These are phyloP conservation scores for Oenanthe oenanthe DNA, from an alignment of 2,113 vertebrate species.

Conservation along the genomic window DNA sequence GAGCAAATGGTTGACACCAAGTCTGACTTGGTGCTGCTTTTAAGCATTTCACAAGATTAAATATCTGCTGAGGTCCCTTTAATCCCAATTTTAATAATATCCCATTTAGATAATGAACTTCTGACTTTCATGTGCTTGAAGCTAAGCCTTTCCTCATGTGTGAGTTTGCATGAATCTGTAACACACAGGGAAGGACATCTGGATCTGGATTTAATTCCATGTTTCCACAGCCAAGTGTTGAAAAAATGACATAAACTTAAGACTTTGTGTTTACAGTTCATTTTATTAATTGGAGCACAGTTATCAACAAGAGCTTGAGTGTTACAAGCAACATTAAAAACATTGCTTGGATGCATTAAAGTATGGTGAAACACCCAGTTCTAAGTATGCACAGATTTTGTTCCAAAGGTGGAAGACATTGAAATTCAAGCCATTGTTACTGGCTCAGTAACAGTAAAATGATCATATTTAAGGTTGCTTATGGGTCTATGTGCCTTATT, in stretches of 20 bases:
- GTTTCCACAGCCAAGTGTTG: not conserved
- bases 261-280: not conserved
- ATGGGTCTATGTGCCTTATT: not conserved
- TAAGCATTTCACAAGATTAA: not conserved
- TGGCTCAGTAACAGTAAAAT: not conserved
- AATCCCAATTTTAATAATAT: conserved; percentile 47
- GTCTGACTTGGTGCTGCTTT: not conserved
- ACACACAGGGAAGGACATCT: not conserved
- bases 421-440: not conserved
- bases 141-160: conserved; percentile 46
- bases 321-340: not conserved
- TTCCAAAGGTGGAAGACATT: not conserved
- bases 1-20: not conserved
- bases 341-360: not conserved
- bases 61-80: conserved; percentile 1
- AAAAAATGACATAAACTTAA: not conserved
- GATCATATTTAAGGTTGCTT: not conserved
- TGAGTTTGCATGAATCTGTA: not conserved
- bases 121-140: conserved; percentile 20
- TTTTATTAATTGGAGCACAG: conserved; percentile 23
- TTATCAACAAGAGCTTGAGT: not conserved
- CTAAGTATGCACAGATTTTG: not conserved
- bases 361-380: not conserved
- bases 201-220: conserved; percentile 40
- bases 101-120: conserved; percentile 41